Evolutionary conservation across 2,113 vertebrate genomes (phyloP), one percentile per base, ranked within the genome.

Genomic region (Empidonax traillii): DNA sequence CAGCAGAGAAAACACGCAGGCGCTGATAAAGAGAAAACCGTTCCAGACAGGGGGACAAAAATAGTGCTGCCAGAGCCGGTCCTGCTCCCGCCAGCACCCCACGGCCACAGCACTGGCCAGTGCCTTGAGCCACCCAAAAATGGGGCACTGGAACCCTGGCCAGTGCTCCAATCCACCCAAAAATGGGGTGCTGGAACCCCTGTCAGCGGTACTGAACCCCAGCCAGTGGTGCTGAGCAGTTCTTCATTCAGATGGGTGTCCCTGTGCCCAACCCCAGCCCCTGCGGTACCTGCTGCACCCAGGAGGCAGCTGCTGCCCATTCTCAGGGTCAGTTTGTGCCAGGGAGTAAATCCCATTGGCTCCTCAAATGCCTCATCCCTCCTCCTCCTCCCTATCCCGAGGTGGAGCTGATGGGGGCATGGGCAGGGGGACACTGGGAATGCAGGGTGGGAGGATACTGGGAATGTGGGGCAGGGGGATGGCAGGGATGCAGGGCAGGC

Each of bases 1-100:
- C 99, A 99, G 97, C 99, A 99, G 98, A 99, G 98, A 98, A 99
- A 99, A 99, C 98, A 98, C 98, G 98, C 98, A 97, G 98, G 97
- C 95, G 89, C 98, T 98, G 99, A 99, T 99, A 99, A 97, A 96
- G 98, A 98, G 98, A 98, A 97, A 97, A 98, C 97, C 98, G 98
- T 98, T 95, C 95, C 97, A 94, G 96, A 94, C 93, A 69, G 87
- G 96, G 95, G 94, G 95, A 97, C 96, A 93, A 97, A 97, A 97
- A 97, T 97, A 97, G 96, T 75, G 91, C 68, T 56, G 76, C 73
- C 2, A 2, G 44, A 85, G 90, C 78, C 12, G 1, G 79, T 77
- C 91, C 39, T 0, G 30, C 2, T 83, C 75, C 89, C 2, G 9
- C 75, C 92, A 79, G 71, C 2, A 1, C 84, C 83, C 75, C 6